Percentiles rank a stretch among this genome's conserved stretches.
Conservation (phyloP, 2,888 invertebrate genomes). For the Chirona hameri region DNA sequence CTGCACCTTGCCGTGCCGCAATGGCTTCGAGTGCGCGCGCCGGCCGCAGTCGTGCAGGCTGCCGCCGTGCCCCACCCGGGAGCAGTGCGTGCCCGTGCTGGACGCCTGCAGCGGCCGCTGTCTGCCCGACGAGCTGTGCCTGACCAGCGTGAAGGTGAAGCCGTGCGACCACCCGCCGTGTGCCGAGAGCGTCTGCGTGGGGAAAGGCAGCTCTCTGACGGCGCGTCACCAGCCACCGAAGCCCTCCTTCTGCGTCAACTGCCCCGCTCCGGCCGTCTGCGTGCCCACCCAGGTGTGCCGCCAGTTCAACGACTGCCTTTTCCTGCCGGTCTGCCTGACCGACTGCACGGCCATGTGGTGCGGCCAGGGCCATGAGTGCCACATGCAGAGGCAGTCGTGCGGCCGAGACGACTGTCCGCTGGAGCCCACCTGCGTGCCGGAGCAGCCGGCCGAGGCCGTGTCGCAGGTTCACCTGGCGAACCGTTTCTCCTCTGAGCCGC, state of each 20-base stretch:
- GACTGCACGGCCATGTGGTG: neutral
- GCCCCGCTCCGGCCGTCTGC: neutral
- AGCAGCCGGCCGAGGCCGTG: neutral
- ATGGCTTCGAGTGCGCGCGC: neutral
- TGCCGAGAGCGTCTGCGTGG: neutral
- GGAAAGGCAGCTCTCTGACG: neutral
- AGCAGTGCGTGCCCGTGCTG: neutral
- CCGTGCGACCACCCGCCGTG: neutral
- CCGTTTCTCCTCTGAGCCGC: neutral
- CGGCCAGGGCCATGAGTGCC: neutral
- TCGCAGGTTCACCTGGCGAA: neutral
- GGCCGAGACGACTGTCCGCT: neutral
- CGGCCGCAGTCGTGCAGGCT: neutral
- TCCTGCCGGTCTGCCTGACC: neutral
- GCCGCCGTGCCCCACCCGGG: neutral
- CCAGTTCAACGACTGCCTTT: neutral
- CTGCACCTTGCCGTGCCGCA: neutral
- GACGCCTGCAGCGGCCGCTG: constrained; percentile 3
- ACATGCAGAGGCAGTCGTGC: neutral
- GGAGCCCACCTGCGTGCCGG: neutral
- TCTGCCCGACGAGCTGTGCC: neutral
- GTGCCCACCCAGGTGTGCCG: neutral
- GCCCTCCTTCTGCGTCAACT: neutral
- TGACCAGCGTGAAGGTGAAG: neutral
- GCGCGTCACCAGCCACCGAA: constrained; percentile 3